These are phyloP conservation scores for Nipponacmea schrenckii DNA, from an alignment of 2,888 invertebrate species.

Conservation along the genomic window DNA sequence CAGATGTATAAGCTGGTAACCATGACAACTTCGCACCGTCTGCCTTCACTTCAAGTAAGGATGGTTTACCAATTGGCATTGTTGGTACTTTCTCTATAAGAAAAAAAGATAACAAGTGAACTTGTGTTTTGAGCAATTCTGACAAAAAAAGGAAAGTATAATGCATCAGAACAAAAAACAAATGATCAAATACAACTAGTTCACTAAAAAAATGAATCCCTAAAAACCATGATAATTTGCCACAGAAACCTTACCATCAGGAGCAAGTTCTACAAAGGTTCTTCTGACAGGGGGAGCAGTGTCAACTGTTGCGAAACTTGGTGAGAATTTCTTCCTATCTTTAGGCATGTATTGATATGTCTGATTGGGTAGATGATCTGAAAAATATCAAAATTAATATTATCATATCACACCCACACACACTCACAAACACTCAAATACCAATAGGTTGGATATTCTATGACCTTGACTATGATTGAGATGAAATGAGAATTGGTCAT, in stretches of 20 bases:
- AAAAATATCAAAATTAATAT: neutral
- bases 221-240: neutral
- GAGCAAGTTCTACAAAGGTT: conserved; percentile 18
- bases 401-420: too few relatives aligned
- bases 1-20: conserved; percentile 49
- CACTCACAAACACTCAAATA: too few relatives aligned
- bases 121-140: neutral
- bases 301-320: conserved; percentile 17
- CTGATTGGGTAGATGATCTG: neutral
- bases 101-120: neutral
- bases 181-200: neutral
- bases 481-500: too few relatives aligned
- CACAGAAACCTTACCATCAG: conserved; percentile 23
- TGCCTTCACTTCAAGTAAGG: conserved; percentile 43
- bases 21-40: conserved; percentile 54
- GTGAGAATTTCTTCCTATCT: conserved; percentile 7
- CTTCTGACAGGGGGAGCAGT: conserved; percentile 8
- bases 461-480: too few relatives aligned
- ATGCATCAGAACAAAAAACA: neutral
- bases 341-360: neutral
- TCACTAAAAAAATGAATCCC: too few relatives aligned
- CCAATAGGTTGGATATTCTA: too few relatives aligned
- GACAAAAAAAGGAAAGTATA: neutral
- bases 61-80: conserved; percentile 52
- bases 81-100: conserved; percentile 43